Base-by-base conservation (phyloP, 2,113 vertebrate species). In the Pterophyllum scalare region DNA sequence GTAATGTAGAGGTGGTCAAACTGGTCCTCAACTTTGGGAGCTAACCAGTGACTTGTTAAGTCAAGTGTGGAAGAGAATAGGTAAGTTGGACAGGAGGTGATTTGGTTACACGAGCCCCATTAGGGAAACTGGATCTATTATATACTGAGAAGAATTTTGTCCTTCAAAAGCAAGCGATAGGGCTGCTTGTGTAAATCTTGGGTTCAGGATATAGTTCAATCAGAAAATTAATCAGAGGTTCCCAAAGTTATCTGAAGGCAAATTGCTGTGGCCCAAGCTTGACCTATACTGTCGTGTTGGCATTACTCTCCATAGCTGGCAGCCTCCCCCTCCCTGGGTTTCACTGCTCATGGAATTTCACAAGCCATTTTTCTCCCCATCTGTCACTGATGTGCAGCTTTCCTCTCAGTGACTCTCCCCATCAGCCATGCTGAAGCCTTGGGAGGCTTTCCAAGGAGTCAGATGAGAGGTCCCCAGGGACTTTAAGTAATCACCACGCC, bases 381-480 rank as follows among this genome's bases (percentile, higher is more conserved):
- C 80, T 90, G 85, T 93, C 85, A 91, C 75, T 92, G 70, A 87
- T 89, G 85, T 74, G 89, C 76, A 89, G 80, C 83, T 59, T 90
- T 79, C 62, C 59, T 91, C 24, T 82, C 31, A 49, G 56, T 89
- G 87, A 90, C 85, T 85, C 62, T 90, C n/a, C 31, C n/a, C 9
- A 15, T 84, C 62, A 87, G 70, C 58, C 70, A 89, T 86, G 78
- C 87, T 83, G 24, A 70, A 49, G 15, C 65, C 43, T 70, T 70
- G 87, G 77, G 87, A 91, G 74, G 59, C 75, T 91, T 94, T 87
- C 88, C 79, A 74, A 76, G 77, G 79, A 91, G 86, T 57, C 81
- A 65, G 52, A 88, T 79, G 65, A 83, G 59, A 83, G 1, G 67
- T 93, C 79, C 77, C 56, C 6, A 6, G 82, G 77, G 86, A 72